A percentile compares a stretch with the other conserved stretches of the same genome.
Conservation (phyloP, 2,888 invertebrate genomes). For the Pyralis farinalis region DNA sequence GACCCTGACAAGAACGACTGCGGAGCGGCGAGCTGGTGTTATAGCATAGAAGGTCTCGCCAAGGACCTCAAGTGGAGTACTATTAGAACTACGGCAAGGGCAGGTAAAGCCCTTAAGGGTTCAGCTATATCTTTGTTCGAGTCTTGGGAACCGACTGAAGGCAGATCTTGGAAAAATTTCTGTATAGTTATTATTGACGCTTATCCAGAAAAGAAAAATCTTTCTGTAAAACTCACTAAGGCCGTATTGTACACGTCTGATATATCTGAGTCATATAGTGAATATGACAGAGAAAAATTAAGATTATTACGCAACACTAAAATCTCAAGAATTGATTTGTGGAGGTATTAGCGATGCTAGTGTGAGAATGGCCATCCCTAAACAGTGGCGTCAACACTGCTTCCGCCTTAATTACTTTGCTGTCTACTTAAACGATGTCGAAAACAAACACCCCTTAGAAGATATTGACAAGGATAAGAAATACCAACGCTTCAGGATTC, state of each 20-base stretch:
- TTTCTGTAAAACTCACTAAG: conserved; percentile 14
- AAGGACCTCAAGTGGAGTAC: conserved; percentile 15
- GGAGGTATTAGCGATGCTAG: conserved; percentile 17
- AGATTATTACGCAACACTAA: conserved; percentile 16
- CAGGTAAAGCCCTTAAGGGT: no score
- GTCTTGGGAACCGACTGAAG: conserved; percentile 16
- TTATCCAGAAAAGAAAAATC: no score
- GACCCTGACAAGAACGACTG: conserved; percentile 7
- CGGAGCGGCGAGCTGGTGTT: conserved; percentile 11
- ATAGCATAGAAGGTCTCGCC: conserved; percentile 10
- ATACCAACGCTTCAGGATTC: not conserved
- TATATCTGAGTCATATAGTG: conserved; percentile 12
- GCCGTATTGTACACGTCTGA: conserved; percentile 17
- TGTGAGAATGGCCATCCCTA: conserved; percentile 23
- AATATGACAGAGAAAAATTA: conserved; percentile 20
- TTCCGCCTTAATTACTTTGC: conserved; percentile 21
- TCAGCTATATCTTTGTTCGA: conserved; percentile 20
- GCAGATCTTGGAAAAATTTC: conserved; percentile 18
- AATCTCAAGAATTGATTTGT: conserved; percentile 14
- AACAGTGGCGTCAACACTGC: conserved; percentile 21
- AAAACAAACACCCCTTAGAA: conserved; percentile 29
- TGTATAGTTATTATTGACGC: not conserved
- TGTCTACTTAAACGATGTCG: conserved; percentile 21
- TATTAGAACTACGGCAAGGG: conserved; percentile 12
- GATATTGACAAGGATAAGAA: not conserved